These are phyloP conservation scores for Apamea sordens DNA, from an alignment of 2,888 invertebrate species.

Conservation along the genomic window DNA sequence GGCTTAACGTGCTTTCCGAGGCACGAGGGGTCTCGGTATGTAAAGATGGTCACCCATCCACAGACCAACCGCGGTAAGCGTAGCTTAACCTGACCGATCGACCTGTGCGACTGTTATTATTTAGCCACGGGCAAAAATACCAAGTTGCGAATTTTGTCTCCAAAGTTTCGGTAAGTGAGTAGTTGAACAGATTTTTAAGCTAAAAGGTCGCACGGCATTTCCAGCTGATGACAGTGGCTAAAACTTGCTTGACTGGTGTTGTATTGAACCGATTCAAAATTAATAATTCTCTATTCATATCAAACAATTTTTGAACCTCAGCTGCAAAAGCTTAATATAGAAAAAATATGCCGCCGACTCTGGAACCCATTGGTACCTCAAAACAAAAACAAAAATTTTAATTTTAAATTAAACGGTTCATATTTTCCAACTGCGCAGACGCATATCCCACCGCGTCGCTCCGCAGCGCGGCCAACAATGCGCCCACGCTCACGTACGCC, in stretches of 20 bases:
- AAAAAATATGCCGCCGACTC: not conserved
- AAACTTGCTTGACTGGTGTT: not conserved
- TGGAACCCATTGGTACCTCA: not conserved
- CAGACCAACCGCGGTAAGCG: too few relatives aligned
- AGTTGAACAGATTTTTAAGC: not conserved
- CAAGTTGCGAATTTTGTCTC: not conserved
- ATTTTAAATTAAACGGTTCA: not conserved
- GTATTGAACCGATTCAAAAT: not conserved
- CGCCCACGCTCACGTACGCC: conserved; percentile 72
- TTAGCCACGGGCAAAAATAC: not conserved
- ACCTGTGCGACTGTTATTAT: too few relatives aligned
- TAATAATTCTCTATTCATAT: not conserved
- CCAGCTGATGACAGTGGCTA: not conserved
- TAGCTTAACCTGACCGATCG: too few relatives aligned
- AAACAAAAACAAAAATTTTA: not conserved
- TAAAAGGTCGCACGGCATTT: not conserved
- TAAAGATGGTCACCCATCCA: too few relatives aligned
- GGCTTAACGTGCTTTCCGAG: too few relatives aligned
- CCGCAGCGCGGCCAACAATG: conserved; percentile 55
- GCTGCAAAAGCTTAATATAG: not conserved
- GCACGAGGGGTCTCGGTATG: too few relatives aligned
- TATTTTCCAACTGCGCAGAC: not conserved
- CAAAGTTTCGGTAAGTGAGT: not conserved
- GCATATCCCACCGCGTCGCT: conserved; percentile 26
- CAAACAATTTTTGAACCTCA: not conserved